These are phyloP conservation scores for Diadema setosum DNA, from an alignment of 35 echinoderm and acorn worm species.

Conservation along the genomic window DNA sequence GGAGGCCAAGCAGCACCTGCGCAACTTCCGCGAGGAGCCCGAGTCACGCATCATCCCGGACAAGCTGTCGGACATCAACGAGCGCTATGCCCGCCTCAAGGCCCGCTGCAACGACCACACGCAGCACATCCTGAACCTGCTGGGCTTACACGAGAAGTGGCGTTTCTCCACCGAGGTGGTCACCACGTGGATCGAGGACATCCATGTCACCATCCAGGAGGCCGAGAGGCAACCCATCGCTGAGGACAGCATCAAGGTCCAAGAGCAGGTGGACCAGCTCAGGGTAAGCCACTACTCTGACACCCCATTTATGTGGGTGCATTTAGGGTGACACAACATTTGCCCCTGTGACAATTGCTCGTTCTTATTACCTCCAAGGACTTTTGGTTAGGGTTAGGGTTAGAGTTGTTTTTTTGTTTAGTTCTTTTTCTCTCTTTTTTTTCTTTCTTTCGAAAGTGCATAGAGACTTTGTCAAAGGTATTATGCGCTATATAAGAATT, in stretches of 20 bases:
- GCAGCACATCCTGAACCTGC: conserved; percentile 56
- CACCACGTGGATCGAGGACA: conserved; percentile 92
- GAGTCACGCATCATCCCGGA: conserved; percentile 60
- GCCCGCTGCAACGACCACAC: conserved; percentile 82
- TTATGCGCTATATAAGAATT: too few relatives aligned
- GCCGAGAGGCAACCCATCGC: conserved; percentile 31
- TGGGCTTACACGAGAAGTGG: conserved; percentile 85
- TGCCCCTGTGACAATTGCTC: too few relatives aligned
- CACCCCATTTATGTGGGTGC: too few relatives aligned
- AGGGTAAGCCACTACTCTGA: too few relatives aligned
- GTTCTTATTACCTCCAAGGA: too few relatives aligned
- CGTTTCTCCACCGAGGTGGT: conserved; percentile 46
- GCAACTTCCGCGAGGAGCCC: conserved; percentile 67
- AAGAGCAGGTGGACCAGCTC: conserved; percentile 80
- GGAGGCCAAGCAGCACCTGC: conserved; percentile 65
- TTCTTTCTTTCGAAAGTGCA: too few relatives aligned
- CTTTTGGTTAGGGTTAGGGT: too few relatives aligned
- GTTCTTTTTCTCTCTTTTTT: too few relatives aligned
- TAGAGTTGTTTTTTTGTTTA: too few relatives aligned
- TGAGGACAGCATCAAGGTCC: conserved; percentile 29
- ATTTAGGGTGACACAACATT: too few relatives aligned
- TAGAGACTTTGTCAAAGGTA: too few relatives aligned
- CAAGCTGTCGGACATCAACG: conserved; percentile 80
- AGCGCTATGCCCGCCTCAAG: conserved; percentile 82
- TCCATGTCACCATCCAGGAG: conserved; percentile 22